Evolutionary conservation across 2,797 vertebrate genomes (phyloP).

Genomic region (Sebastes miniatus): DNA sequence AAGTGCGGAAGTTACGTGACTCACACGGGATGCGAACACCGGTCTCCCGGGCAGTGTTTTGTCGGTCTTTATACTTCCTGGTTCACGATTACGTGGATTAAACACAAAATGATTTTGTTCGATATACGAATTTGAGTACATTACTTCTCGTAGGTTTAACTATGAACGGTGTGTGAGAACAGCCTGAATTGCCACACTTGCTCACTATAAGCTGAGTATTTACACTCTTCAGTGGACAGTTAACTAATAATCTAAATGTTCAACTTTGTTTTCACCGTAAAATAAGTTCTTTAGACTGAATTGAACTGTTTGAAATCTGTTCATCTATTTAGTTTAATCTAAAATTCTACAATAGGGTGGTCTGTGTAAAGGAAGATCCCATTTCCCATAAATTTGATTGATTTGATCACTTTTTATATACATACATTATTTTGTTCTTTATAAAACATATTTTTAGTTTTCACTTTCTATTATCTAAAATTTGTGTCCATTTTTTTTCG

Average conservation of each 20-base stretch:
- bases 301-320: neutral
- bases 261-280: neutral
- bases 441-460: neutral
- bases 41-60: no score
- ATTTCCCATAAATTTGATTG: neutral
- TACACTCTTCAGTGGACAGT: neutral
- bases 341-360: neutral
- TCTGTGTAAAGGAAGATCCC: neutral
- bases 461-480: no score
- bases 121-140: no score
- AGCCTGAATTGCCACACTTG: no score
- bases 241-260: neutral
- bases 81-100: no score
- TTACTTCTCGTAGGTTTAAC: no score
- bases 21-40: no score
- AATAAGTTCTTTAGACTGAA: neutral
- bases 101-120: no score
- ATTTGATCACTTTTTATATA: neutral
- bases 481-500: neutral
- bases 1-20: no score
- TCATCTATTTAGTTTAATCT: neutral
- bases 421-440: neutral
- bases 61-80: no score
- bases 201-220: neutral
- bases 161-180: no score